phyloP scores from a whole-genome alignment of 2,113 vertebrate species.

The Hippocampus zosterae region DNA sequence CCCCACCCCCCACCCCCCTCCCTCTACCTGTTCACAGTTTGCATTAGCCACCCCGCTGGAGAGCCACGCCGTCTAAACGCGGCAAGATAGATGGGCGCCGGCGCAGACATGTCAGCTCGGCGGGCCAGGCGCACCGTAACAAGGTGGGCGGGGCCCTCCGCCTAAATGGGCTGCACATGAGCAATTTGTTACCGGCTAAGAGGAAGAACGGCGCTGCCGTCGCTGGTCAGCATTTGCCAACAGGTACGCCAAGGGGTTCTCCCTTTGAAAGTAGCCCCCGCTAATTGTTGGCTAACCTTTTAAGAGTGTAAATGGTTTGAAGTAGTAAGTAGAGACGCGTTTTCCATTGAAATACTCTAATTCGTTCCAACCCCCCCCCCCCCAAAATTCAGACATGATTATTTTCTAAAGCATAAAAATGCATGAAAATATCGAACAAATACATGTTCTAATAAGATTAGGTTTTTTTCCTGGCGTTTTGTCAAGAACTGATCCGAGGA shows the following conservation, averaged over 20 bases:
- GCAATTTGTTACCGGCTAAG: conserved; percentile 71
- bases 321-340: background rate
- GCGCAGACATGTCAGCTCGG: conserved; percentile 45
- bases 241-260: conserved; percentile 48
- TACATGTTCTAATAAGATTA: too few species aligned
- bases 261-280: conserved; percentile 42
- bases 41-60: conserved; percentile 43
- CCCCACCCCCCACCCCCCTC: conserved; percentile 6
- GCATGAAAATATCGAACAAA: too few species aligned
- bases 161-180: conserved; percentile 66
- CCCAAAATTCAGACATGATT: too few species aligned
- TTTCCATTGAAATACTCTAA: too few species aligned
- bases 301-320: conserved; percentile 34
- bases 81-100: conserved; percentile 51
- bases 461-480: too few species aligned
- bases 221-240: conserved; percentile 66
- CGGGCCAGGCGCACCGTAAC: conserved; percentile 44
- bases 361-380: too few species aligned
- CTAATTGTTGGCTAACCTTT: conserved; percentile 35
- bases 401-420: too few species aligned
- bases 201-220: conserved; percentile 48
- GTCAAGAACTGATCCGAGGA: too few species aligned
- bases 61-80: conserved; percentile 42
- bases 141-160: conserved; percentile 39
- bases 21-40: conserved; percentile 67